Percentiles rank a stretch among this genome's conserved stretches.
Conservation (phyloP, 2,888 invertebrate species). For the Megastigmus dorsalis region DNA sequence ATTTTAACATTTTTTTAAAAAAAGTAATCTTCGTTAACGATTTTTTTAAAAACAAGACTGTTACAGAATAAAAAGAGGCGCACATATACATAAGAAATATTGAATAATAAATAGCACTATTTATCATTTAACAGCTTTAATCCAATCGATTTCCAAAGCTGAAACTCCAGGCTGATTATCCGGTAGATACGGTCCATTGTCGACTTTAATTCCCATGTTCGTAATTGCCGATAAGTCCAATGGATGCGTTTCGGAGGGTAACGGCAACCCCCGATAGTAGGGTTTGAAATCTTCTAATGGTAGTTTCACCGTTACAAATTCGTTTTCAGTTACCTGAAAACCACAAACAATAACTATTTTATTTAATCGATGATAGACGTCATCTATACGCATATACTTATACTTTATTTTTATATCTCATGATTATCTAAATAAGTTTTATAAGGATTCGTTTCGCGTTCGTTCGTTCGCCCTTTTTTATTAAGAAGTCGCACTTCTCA, state of each 20-base stretch:
- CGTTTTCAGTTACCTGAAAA: slow-evolving; percentile 66
- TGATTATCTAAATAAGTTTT: no score
- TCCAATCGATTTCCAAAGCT: slow-evolving; percentile 75
- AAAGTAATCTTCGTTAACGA: no score
- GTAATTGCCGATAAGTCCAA: slow-evolving; percentile 72
- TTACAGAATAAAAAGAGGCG: no score
- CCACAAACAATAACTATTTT: background rate
- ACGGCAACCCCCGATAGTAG: slow-evolving; percentile 71
- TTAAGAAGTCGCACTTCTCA: no score
- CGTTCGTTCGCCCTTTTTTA: no score
- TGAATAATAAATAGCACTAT: background rate
- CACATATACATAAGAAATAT: background rate
- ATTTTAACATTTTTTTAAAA: no score
- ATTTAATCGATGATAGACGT: background rate
- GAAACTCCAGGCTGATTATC: slow-evolving; percentile 74
- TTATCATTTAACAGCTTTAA: slow-evolving; percentile 67
- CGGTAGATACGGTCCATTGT: slow-evolving; percentile 74
- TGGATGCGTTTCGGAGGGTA: slow-evolving; percentile 67
- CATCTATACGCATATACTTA: no score
- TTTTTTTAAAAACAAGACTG: no score
- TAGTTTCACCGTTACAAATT: slow-evolving; percentile 67
- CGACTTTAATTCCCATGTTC: slow-evolving; percentile 73
- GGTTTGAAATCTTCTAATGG: slow-evolving; percentile 72
- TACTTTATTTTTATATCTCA: no score
- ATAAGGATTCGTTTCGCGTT: no score